Evolutionary conservation across 1,140 invertebrate genomes (phyloP).

Genomic region (Anagrus nilaparvatae): DNA sequence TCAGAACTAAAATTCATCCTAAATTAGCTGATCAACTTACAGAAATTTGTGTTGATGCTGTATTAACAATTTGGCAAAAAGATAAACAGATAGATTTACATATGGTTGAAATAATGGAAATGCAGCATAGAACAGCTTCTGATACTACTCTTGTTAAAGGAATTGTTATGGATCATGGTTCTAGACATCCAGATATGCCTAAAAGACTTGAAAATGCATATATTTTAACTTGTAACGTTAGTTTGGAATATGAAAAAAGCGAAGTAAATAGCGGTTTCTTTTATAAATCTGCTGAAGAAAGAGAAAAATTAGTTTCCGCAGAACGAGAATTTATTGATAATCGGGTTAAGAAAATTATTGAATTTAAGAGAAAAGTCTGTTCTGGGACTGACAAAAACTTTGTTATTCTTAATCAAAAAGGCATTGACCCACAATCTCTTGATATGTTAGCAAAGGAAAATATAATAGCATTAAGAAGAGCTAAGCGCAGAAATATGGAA

Average conservation of each 20-base stretch:
- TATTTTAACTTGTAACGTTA: constrained; percentile 96
- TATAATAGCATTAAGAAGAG: constrained; percentile 88
- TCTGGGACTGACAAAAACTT: constrained; percentile 74
- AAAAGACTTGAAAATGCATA: constrained; percentile 88
- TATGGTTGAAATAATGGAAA: constrained; percentile 98
- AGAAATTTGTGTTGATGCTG: constrained; percentile 83
- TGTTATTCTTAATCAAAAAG: constrained; percentile 98
- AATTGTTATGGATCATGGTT: constrained; percentile 94
- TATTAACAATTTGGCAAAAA: constrained; percentile 64
- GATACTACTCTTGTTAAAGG: constrained; percentile 85
- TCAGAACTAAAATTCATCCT: constrained; percentile 86
- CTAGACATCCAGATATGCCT: constrained; percentile 99
- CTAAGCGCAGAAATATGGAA: constrained; percentile 99
- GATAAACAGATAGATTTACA: constrained; percentile 82
- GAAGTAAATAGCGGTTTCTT: constrained; percentile 97
- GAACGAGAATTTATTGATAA: constrained; percentile 96
- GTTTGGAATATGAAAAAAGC: constrained; percentile 96
- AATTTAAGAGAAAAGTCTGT: constrained; percentile 89
- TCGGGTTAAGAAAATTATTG: constrained; percentile 91
- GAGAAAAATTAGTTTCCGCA: constrained; percentile 88
- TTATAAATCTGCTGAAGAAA: constrained; percentile 94
- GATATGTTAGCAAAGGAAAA: constrained; percentile 94
- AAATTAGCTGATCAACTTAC: constrained; percentile 82
- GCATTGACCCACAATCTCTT: constrained; percentile 94
- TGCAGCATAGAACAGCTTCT: constrained; percentile 93